Conservation (phyloP, 2,113 vertebrate species). For the Oreocharis arfaki region DNA sequence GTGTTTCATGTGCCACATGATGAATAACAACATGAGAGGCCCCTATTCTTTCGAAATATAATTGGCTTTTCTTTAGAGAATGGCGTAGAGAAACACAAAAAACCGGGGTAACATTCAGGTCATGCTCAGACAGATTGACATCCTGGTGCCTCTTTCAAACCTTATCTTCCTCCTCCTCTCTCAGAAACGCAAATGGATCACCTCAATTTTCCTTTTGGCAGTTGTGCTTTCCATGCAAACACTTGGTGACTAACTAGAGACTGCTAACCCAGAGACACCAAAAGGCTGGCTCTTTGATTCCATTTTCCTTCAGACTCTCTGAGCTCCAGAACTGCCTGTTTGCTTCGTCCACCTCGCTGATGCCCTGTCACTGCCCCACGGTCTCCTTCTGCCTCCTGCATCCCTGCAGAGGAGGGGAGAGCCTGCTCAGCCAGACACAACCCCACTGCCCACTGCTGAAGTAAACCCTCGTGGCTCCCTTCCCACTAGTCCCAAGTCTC, state of each 20-base stretch:
- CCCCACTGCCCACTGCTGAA: too few species aligned
- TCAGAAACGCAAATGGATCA: not conserved
- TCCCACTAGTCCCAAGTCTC: not conserved
- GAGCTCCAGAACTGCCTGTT: not conserved
- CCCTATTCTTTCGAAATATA: conserved; percentile 46
- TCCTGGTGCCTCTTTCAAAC: not conserved
- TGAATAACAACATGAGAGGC: conserved; percentile 36
- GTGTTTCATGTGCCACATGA: conserved; percentile 21
- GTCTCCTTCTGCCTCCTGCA: not conserved
- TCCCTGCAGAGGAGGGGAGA: accelerated
- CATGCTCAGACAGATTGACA: not conserved
- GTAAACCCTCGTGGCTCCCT: accelerated
- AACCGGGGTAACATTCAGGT: conserved; percentile 4
- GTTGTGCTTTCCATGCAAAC: not conserved
- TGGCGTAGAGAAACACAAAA: not conserved
- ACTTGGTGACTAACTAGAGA: not conserved
- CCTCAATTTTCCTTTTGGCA: not conserved
- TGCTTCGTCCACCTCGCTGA: accelerated
- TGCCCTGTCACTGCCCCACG: accelerated
- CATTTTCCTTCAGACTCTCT: not conserved
- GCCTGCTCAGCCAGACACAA: not conserved
- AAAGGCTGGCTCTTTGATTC: not conserved
- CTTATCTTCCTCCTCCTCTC: not conserved
- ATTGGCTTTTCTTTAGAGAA: conserved; percentile 40
- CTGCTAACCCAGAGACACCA: not conserved